Percentiles rank a stretch among this genome's conserved stretches.
These are phyloP conservation scores for Onychomys arenicola DNA, from an alignment of 2,797 vertebrate species.

Conservation along the genomic window DNA sequence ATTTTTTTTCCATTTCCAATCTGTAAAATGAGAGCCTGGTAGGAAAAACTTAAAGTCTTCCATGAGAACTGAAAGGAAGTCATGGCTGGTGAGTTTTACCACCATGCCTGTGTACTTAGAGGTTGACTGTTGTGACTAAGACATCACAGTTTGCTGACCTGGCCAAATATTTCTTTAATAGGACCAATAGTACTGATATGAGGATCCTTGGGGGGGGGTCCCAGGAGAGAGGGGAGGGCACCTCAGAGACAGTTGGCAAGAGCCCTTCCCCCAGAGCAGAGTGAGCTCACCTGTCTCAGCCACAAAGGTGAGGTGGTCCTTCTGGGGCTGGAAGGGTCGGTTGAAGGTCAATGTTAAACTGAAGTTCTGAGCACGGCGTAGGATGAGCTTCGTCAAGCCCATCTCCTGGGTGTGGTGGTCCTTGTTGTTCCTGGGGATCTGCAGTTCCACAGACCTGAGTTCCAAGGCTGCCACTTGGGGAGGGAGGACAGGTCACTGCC, in stretches of 20 bases:
- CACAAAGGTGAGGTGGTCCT: slow-evolving; percentile 86
- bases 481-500: background rate
- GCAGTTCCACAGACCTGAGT: slow-evolving; percentile 61
- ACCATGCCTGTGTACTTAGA: background rate
- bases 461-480: slow-evolving; percentile 48
- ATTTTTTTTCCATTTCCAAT: background rate
- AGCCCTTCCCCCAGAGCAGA: background rate
- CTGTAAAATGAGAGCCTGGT: slow-evolving; percentile 15
- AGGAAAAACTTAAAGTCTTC: slow-evolving; percentile 21
- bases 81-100: background rate
- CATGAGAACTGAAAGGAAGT: background rate
- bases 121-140: background rate
- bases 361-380: slow-evolving; percentile 89
- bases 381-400: slow-evolving; percentile 81
- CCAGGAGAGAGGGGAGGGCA: background rate
- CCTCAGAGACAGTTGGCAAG: background rate
- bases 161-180: slow-evolving; percentile 1
- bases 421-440: slow-evolving; percentile 77
- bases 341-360: slow-evolving; percentile 83
- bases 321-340: slow-evolving; percentile 85
- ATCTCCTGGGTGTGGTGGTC: slow-evolving; percentile 88
- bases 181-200: background rate
- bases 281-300: slow-evolving; percentile 90
- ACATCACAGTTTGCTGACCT: background rate
- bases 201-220: background rate